phyloP scores from a whole-genome alignment of 2,888 invertebrate genomes.

The Phengaris arion region DNA sequence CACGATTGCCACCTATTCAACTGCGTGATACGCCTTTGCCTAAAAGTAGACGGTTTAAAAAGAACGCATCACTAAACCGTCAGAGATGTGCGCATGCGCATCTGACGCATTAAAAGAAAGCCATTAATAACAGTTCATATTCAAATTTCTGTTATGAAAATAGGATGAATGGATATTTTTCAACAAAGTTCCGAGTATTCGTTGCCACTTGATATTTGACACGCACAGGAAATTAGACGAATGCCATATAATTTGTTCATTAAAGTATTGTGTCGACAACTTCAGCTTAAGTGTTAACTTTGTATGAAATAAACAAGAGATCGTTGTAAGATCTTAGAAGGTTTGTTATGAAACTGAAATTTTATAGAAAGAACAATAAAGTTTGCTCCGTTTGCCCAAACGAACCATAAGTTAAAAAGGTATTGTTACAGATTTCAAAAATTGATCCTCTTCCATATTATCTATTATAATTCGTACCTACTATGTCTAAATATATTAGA shows the following conservation, averaged over 20 bases:
- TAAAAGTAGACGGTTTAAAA: constrained; percentile 53
- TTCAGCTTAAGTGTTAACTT: background rate
- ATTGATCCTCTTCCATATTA: too few species aligned
- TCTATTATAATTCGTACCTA: too few species aligned
- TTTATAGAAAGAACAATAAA: too few species aligned
- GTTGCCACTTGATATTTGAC: constrained; percentile 16
- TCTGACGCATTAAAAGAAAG: constrained; percentile 75
- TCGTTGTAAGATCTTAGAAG: background rate
- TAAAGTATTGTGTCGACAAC: constrained; percentile 24
- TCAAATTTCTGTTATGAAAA: constrained; percentile 66
- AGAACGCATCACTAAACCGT: constrained; percentile 79
- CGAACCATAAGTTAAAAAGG: too few species aligned
- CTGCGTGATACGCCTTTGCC: constrained; percentile 74
- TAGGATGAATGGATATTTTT: constrained; percentile 38
- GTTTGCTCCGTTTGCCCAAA: too few species aligned
- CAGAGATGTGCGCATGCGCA: constrained; percentile 74
- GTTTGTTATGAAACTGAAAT: too few species aligned
- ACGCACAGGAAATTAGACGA: constrained; percentile 61
- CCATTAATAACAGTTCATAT: constrained; percentile 62
- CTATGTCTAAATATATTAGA: too few species aligned
- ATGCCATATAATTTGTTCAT: constrained; percentile 33
- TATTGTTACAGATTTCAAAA: too few species aligned
- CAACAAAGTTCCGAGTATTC: constrained; percentile 29
- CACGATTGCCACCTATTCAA: constrained; percentile 69
- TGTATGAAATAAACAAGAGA: background rate